Base-by-base conservation (phyloP, 2,113 vertebrate species). In the Eira barbara region DNA sequence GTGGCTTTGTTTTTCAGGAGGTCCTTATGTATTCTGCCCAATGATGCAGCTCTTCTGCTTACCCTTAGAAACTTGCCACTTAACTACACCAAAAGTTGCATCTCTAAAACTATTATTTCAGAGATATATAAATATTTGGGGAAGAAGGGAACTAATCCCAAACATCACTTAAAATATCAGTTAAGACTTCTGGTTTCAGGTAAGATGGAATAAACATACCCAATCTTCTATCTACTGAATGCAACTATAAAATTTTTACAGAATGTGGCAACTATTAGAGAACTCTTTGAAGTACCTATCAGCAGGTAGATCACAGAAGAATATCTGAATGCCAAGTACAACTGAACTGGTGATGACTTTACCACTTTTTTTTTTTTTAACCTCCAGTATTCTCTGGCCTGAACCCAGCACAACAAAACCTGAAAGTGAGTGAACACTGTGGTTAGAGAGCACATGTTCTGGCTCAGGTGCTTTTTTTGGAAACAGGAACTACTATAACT, bases 181-280 rank as follows among this genome's bases (percentile, higher is more conserved):
- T 81, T 95, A 90, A 95, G 85, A 94, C 29, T 93, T 87, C n/a
- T 69, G 76, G 55, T 91, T 93, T 61, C 42, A 91, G 39, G 76
- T 92, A 95, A 97, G 29, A 91, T 82, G 65, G 57, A 93, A 92
- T 71, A 93, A 81, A 59, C 47, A 87, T 34, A 87, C 14, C 10
- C 20, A 80, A 10, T 31, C 76, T 90, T 78, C 23, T 85, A 52
- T 80, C 27, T 12, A 94, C 86, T 6, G 12, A 52, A 91, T 45
- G 55, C 34, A 94, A 76, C 42, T 85, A n/a, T 89, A 91, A 93
- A 97, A 91, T 95, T 82, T 96, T 36, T 86, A 83, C 82, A 95
- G 52, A 95, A 73, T 79, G 63, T 18, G 42, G 25, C 7, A 94
- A 23, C 47, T 74, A 67, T 86, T 85, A 80, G 29, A 92, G 89